Base-by-base conservation (phyloP, 2,888 invertebrate genomes). In the Steinernema carpocapsae region DNA sequence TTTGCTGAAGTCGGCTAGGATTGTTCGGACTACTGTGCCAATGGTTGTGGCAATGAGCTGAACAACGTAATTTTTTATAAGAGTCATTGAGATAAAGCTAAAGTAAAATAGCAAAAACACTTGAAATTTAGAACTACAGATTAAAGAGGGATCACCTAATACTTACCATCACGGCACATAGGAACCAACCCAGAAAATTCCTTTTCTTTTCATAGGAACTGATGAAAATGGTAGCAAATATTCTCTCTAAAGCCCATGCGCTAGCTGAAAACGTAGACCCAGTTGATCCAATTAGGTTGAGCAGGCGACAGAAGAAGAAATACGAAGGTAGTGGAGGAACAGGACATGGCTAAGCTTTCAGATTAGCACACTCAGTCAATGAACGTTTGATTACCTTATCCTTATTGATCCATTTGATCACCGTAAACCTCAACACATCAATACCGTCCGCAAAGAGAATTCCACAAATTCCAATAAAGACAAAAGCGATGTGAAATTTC, bases 161-260 rank as follows among this genome's bases (percentile, higher is more conserved):
- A 48, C 48, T 48, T 52, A 52, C 52, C 19, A 24, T 24, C 1
- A 32, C 17, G 14, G 26, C 17, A 12, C 64, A 22, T 6, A 64
- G 29, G 1, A 7, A 12, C 64, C 64, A 64, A 1, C 64, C 64
- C 1, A 64, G 32, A 64, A 1, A 29, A 29, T 12, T 26, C 12
- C 14, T 26, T 12, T 17, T 17, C 37, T 64, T 64, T 32, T 64
- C 64, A n/a, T 64, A 64, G 10, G 64, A 64, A 4, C 32, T n/a
- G 32, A 64, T 64, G 64, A 64, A 64, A 1, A 56, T 17, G n/a
- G 56, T 56, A 1, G 56, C 56, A 17, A 24, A 56, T 14, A 56
- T 10, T 4, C 56, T 3, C 22, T 56, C 56, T 1, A 56, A 17
- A 4, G 64, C 64, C 64, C 64, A 64, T 7, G 64, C 64, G 1